Conservation (phyloP, 2,113 vertebrate species). For the Formicarius rufipectus region DNA sequence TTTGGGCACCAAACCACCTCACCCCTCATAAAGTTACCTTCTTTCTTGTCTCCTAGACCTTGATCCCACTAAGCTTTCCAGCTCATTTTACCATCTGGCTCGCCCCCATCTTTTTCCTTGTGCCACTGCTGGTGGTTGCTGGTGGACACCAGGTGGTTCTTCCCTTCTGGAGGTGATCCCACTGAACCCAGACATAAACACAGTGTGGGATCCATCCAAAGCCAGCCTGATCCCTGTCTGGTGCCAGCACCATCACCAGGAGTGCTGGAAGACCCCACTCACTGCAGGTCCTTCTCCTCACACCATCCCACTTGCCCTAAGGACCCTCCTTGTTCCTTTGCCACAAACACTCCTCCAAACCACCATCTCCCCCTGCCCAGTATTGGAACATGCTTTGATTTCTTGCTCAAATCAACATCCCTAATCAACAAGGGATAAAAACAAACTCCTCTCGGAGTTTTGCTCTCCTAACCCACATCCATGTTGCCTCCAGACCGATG, state of each 20-base stretch:
- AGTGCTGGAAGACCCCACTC: background rate
- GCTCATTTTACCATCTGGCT: background rate
- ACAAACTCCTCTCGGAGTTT: background rate
- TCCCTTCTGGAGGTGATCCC: background rate
- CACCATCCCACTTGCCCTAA: background rate
- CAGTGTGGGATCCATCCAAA: background rate
- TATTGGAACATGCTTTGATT: background rate
- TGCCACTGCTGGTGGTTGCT: background rate
- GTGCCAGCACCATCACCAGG: background rate
- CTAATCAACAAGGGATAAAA: background rate
- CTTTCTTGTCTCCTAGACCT: constrained; percentile 39
- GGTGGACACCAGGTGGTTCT: background rate
- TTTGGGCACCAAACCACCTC: constrained; percentile 57
- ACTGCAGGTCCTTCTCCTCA: background rate
- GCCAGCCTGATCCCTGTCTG: background rate
- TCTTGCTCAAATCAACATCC: background rate
- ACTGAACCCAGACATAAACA: background rate
- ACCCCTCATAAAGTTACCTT: constrained; percentile 43
- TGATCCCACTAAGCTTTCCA: constrained; percentile 46
- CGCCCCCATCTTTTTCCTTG: background rate
- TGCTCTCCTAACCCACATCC: background rate
- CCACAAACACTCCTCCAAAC: background rate
- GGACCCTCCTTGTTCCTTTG: background rate
- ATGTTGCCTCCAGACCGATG: background rate
- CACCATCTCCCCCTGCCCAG: rapidly evolving